Percentiles rank a stretch among this genome's conserved stretches.
Evolutionary conservation across 2,797 vertebrate species (phyloP).

Genomic region (Furcifer pardalis): DNA sequence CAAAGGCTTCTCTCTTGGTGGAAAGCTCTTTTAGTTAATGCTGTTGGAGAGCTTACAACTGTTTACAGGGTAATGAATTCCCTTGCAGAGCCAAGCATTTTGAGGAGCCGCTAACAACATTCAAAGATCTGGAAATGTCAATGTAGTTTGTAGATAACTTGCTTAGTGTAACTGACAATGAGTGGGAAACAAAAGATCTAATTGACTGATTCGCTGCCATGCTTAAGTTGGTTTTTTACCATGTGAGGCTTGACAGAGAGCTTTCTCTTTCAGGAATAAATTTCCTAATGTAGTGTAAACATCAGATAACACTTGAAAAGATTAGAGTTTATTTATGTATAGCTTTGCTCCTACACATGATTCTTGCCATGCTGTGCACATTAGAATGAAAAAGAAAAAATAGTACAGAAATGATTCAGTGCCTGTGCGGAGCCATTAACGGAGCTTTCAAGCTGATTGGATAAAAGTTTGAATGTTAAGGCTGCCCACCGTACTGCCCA

Average conservation of each 20-base stretch:
- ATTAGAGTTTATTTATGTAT: neutral
- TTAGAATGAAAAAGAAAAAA: neutral
- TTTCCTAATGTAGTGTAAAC: conserved; percentile 36
- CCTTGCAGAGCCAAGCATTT: conserved; percentile 32
- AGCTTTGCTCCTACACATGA: neutral
- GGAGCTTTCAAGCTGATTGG: too few relatives aligned
- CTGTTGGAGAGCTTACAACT: conserved; percentile 43
- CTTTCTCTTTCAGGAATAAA: conserved; percentile 32
- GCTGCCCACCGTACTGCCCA: too few relatives aligned
- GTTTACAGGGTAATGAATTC: conserved; percentile 35
- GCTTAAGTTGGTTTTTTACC: conserved; percentile 30
- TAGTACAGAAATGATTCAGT: conserved; percentile 16
- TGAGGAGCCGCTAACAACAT: conserved; percentile 31
- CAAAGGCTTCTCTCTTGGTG: conserved; percentile 33
- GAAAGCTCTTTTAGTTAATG: conserved; percentile 55
- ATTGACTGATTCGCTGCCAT: conserved; percentile 23
- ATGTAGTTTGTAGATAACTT: conserved; percentile 3
- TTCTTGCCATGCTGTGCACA: neutral
- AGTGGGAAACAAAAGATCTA: conserved; percentile 19
- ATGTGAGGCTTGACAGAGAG: neutral
- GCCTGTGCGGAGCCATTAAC: too few relatives aligned
- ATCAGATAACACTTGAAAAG: conserved; percentile 39
- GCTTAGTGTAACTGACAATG: neutral
- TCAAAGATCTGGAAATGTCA: conserved; percentile 53
- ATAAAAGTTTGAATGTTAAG: too few relatives aligned